Evolutionary conservation across 2,888 invertebrate genomes (phyloP).

Genomic region (Pandemis heparana): DNA sequence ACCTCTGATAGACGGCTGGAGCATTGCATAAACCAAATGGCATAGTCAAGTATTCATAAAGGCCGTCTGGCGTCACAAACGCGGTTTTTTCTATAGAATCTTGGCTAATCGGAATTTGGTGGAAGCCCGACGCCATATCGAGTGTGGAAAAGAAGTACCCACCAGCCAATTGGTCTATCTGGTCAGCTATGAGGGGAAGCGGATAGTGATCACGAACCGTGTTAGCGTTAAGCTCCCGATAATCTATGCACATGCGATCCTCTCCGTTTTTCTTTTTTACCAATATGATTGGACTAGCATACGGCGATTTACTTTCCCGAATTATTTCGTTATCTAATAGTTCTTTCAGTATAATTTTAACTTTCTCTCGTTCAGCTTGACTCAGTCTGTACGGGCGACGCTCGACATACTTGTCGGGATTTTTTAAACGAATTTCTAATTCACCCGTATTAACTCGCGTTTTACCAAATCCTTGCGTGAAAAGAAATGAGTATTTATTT

Average conservation of each 20-base stretch:
- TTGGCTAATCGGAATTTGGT: constrained; percentile 15
- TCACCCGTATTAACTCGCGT: too few relatives aligned
- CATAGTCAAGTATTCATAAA: constrained; percentile 28
- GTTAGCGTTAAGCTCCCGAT: constrained; percentile 27
- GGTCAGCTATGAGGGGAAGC: constrained; percentile 30
- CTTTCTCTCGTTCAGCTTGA: too few relatives aligned
- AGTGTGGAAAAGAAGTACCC: constrained; percentile 7
- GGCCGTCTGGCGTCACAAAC: constrained; percentile 19
- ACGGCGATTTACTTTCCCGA: too few relatives aligned
- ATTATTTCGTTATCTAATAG: too few relatives aligned
- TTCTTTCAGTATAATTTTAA: constrained; percentile 18
- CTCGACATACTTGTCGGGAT: too few relatives aligned
- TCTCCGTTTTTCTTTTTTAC: constrained; percentile 28
- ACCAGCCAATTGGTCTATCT: constrained; percentile 16
- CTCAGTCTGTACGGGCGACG: too few relatives aligned
- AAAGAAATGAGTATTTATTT: too few relatives aligned
- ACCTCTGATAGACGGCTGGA: constrained; percentile 23
- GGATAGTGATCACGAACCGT: constrained; percentile 29
- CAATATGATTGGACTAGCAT: constrained; percentile 41
- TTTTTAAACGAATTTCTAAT: too few relatives aligned
- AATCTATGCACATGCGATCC: constrained; percentile 5
- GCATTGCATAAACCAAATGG: constrained; percentile 34
- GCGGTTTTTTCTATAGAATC: constrained; percentile 29
- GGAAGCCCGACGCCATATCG: constrained; percentile 40
- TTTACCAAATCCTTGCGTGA: too few relatives aligned